Percentiles rank a stretch among this genome's conserved stretches.
phyloP scores from a whole-genome alignment of 2,888 invertebrate species.

The Yponomeuta evonymella region DNA sequence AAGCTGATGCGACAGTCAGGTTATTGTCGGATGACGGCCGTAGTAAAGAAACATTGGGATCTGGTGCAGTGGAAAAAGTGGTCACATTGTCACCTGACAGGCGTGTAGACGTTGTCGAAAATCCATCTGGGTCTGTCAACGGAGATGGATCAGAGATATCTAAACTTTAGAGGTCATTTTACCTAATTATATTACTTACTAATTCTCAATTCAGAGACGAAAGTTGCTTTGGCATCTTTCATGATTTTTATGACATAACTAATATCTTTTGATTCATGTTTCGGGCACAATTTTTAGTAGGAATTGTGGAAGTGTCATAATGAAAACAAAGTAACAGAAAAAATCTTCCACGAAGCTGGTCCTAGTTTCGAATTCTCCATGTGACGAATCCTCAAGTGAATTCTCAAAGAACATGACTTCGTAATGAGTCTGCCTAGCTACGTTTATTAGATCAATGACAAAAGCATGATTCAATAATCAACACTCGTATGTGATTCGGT shows the following conservation, averaged over 20 bases:
- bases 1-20: conserved; percentile 56
- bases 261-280: too few relatives aligned
- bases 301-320: background rate
- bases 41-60: conserved; percentile 58
- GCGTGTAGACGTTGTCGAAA: conserved; percentile 34
- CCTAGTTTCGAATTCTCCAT: background rate
- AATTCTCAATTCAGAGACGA: too few relatives aligned
- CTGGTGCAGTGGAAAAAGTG: conserved; percentile 42
- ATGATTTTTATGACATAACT: too few relatives aligned
- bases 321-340: background rate
- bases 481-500: background rate
- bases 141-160: conserved; percentile 39
- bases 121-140: conserved; percentile 35
- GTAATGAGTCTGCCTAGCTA: background rate
- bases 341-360: background rate
- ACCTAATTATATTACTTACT: too few relatives aligned
- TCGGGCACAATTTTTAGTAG: too few relatives aligned
- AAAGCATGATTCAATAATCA: background rate
- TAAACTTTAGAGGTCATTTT: conserved; percentile 26
- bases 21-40: conserved; percentile 62
- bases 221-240: too few relatives aligned
- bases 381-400: background rate
- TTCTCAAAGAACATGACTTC: background rate
- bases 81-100: conserved; percentile 56
- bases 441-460: background rate